Conservation (phyloP, 2,797 vertebrate genomes). For the Rallus crepitans region DNA sequence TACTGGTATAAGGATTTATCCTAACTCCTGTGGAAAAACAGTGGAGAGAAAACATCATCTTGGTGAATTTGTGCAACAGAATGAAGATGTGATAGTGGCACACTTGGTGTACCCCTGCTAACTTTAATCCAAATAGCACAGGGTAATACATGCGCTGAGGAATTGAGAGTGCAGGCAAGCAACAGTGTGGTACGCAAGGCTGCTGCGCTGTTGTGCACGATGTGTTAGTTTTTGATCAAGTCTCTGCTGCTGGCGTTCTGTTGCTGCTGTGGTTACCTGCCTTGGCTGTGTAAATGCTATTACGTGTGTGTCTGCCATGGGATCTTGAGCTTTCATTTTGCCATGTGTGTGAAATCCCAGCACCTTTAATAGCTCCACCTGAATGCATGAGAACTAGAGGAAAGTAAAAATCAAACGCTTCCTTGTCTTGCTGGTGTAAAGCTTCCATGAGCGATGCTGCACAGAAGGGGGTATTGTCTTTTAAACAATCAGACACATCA, state of each 20-base stretch:
- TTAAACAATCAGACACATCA: background rate
- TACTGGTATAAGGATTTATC: background rate
- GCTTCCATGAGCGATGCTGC: background rate
- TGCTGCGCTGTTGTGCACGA: background rate
- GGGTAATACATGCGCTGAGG: background rate
- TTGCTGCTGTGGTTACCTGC: background rate
- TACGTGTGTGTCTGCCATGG: background rate
- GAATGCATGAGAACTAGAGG: accelerated
- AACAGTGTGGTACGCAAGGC: accelerated
- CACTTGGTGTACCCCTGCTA: background rate
- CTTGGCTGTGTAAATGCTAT: background rate
- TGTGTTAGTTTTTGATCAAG: background rate
- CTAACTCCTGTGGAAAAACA: background rate
- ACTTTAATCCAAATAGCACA: background rate
- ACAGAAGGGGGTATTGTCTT: background rate
- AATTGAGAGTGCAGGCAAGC: accelerated
- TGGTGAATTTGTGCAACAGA: background rate
- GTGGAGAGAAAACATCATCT: background rate
- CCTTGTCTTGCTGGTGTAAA: background rate
- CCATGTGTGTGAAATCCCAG: background rate
- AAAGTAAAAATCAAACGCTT: background rate
- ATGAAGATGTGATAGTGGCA: background rate
- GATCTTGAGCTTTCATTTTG: background rate
- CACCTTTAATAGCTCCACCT: background rate
- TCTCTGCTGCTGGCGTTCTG: background rate